A percentile compares a stretch with the other conserved stretches of the same genome.
Conservation (phyloP, 2,888 invertebrate species). For the Andrena haemorrhoa region DNA sequence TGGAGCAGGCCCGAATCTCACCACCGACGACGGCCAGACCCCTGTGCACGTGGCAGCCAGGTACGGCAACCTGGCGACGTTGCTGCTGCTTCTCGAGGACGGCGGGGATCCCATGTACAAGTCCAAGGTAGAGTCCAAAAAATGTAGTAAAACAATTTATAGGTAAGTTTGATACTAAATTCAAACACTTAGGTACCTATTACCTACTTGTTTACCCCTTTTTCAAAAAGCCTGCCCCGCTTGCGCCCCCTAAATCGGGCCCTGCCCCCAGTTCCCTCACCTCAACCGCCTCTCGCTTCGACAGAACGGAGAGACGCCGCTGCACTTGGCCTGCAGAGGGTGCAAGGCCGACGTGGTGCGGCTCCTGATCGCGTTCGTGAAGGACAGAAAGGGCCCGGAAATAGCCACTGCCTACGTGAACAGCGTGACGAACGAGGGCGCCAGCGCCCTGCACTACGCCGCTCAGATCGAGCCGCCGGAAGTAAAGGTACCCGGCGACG, state of each 20-base stretch:
- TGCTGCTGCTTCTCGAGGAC: slow-evolving; percentile 95
- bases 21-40: slow-evolving; percentile 98
- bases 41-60: slow-evolving; percentile 98
- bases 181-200: no score
- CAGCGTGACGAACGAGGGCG: slow-evolving; percentile 95
- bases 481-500: slow-evolving; percentile 90
- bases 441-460: slow-evolving; percentile 97
- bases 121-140: slow-evolving; percentile 90
- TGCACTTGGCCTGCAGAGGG: slow-evolving; percentile 96
- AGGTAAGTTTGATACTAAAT: no score
- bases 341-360: slow-evolving; percentile 94
- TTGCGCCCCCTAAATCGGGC: no score
- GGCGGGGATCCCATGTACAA: slow-evolving; percentile 96
- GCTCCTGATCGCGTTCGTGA: slow-evolving; percentile 94
- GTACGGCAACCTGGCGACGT: slow-evolving; percentile 95
- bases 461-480: slow-evolving; percentile 95
- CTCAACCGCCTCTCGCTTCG: slow-evolving; percentile 17
- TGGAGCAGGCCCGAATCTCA: slow-evolving; percentile 98
- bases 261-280: no score
- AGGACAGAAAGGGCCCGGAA: slow-evolving; percentile 90
- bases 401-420: slow-evolving; percentile 95
- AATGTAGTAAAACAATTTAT: no score
- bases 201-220: no score
- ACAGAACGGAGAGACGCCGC: slow-evolving; percentile 96
- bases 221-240: no score